Evolutionary conservation across 2,888 invertebrate genomes (phyloP).

Genomic region (Odontocerum albicorne): DNA sequence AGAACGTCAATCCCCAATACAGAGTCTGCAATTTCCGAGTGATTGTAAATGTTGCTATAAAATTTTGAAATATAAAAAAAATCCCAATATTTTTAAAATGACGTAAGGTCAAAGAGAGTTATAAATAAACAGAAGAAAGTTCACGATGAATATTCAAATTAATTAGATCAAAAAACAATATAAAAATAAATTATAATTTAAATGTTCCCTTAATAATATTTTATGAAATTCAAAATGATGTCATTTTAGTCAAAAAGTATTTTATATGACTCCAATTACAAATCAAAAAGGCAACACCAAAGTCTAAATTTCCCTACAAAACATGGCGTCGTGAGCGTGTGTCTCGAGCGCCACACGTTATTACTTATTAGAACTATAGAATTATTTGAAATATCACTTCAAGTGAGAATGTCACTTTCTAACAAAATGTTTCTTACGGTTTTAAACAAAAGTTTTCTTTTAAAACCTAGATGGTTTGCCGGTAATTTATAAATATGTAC

Average conservation of each 20-base stretch:
- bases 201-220: too few relatives aligned
- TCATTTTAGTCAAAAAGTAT: too few relatives aligned
- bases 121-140: too few relatives aligned
- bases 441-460: not conserved
- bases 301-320: not conserved
- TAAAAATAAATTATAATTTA: too few relatives aligned
- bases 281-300: constrained; percentile 16
- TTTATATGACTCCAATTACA: too few relatives aligned
- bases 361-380: not conserved
- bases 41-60: constrained; percentile 23
- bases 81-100: not conserved
- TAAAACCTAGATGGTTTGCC: not conserved
- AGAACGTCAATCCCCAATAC: constrained; percentile 27
- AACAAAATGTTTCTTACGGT: not conserved
- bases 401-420: constrained; percentile 4
- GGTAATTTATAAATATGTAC: not conserved
- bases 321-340: constrained; percentile 5
- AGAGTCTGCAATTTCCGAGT: constrained; percentile 19
- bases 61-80: constrained; percentile 1
- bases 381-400: not conserved
- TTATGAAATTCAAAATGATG: too few relatives aligned
- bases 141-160: too few relatives aligned
- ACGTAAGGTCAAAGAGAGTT: too few relatives aligned
- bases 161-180: too few relatives aligned
- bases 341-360: not conserved